A percentile compares a stretch with the other conserved stretches of the same genome.
phyloP scores from a whole-genome alignment of 2,797 vertebrate genomes.

The Parauchenoglanis punctatus region DNA sequence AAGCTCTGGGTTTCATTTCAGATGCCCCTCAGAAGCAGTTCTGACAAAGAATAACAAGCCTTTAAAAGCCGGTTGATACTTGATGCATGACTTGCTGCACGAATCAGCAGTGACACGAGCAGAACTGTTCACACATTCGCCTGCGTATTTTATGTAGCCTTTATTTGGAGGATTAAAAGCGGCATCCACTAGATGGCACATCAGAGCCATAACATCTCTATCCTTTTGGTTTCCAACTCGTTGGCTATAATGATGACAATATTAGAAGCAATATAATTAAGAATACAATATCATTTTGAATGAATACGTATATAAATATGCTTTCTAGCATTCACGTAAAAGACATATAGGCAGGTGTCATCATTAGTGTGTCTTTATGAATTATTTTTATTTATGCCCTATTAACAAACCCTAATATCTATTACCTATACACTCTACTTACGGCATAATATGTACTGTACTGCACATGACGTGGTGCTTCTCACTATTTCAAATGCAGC shows the following conservation, averaged over 20 bases:
- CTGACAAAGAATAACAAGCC: constrained; percentile 2
- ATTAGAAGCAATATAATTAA: background rate
- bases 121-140: background rate
- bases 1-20: background rate
- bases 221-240: background rate
- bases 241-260: background rate
- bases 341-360: background rate
- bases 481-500: background rate
- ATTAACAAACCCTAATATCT: background rate
- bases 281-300: background rate
- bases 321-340: background rate
- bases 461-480: background rate
- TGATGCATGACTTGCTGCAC: background rate
- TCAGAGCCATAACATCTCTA: background rate
- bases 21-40: background rate
- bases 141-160: constrained; percentile 1
- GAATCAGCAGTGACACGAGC: background rate
- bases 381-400: background rate
- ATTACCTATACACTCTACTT: background rate
- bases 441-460: background rate
- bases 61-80: background rate
- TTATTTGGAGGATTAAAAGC: background rate
- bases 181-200: background rate
- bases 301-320: background rate
- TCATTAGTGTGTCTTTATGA: background rate